These are phyloP conservation scores for Ammodytes marinus DNA, from an alignment of 2,113 vertebrate species.

Conservation along the genomic window DNA sequence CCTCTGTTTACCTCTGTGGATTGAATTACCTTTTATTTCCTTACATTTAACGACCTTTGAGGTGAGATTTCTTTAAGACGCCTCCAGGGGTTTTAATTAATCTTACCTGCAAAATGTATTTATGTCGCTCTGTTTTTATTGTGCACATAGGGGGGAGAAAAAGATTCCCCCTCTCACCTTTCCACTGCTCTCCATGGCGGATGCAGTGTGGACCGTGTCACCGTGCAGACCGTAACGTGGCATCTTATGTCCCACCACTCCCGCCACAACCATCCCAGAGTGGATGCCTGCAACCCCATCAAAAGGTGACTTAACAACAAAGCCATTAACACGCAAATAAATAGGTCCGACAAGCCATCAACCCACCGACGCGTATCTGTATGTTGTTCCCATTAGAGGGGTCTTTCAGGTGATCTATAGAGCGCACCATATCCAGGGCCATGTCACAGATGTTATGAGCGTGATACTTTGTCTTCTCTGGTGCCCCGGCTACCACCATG, in stretches of 20 bases:
- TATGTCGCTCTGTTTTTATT: no score
- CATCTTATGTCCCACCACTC: conserved; percentile 86
- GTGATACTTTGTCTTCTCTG: conserved; percentile 85
- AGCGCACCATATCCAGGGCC: conserved; percentile 85
- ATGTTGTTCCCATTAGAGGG: conserved; percentile 85
- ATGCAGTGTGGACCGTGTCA: conserved; percentile 85
- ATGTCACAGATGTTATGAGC: conserved; percentile 87
- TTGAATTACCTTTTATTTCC: no score
- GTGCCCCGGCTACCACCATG: conserved; percentile 83
- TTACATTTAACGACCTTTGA: no score
- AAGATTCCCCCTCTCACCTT: no score
- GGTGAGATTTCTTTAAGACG: no score
- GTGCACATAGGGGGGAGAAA: no score
- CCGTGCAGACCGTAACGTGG: conserved; percentile 85
- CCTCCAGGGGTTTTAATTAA: no score
- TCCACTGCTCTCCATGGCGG: conserved; percentile 86
- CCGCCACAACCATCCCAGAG: conserved; percentile 85
- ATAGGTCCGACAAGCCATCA: fast-evolving
- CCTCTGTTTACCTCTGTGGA: no score
- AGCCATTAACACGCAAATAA: not conserved
- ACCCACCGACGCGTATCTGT: conserved; percentile 84
- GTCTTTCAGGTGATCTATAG: conserved; percentile 85
- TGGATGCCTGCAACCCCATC: conserved; percentile 78
- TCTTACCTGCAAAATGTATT: no score
- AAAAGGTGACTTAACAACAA: not conserved